Evolutionary conservation across 2,797 vertebrate genomes (phyloP).

Genomic region (Intellagama lesueurii): DNA sequence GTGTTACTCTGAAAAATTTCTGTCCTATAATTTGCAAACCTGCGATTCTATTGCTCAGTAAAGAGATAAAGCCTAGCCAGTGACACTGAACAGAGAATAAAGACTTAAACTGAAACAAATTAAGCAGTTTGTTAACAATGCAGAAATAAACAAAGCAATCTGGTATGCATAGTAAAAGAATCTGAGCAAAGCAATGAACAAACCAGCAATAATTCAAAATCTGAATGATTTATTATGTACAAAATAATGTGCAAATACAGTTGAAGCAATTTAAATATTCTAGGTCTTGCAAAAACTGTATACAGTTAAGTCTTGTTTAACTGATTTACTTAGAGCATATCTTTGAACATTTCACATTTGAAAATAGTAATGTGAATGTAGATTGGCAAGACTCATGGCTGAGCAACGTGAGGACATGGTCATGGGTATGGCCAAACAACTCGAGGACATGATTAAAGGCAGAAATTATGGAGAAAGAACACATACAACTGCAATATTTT

Average conservation of each 20-base stretch:
- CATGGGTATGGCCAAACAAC: too few species aligned
- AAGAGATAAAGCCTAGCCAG: neutral
- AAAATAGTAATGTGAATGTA: too few species aligned
- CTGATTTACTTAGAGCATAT: neutral
- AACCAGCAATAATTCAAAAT: neutral
- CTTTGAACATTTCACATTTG: too few species aligned
- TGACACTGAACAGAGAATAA: neutral
- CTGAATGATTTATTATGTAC: neutral
- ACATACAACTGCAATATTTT: too few species aligned
- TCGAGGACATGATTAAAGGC: too few species aligned
- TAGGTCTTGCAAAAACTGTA: neutral
- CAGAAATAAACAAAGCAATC: neutral
- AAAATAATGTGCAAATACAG: neutral
- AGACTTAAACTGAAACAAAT: neutral
- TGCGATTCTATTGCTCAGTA: neutral
- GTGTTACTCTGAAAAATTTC: neutral
- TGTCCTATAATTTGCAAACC: neutral
- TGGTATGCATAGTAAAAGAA: neutral
- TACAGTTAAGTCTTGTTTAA: neutral
- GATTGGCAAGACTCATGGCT: too few species aligned
- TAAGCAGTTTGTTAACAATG: neutral
- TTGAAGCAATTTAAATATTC: neutral
- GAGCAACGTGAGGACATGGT: too few species aligned
- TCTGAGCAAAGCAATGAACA: neutral
- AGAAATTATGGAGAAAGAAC: too few species aligned